Evolutionary conservation across 2,888 invertebrate genomes (phyloP).

Genomic region (Amblyteles armatorius): DNA sequence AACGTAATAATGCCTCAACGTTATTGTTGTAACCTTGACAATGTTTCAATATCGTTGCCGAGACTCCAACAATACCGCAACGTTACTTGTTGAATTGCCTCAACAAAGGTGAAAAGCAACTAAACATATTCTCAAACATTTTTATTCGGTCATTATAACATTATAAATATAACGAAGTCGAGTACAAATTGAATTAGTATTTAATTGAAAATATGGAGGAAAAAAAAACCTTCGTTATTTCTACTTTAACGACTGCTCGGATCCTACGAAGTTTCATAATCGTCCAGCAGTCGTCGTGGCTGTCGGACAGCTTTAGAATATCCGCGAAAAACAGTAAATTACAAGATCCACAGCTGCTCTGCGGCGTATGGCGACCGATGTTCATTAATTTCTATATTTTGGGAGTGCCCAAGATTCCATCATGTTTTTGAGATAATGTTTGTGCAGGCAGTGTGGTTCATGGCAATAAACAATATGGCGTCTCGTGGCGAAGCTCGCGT

Average conservation of each 20-base stretch:
- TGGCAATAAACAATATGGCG: conserved; percentile 56
- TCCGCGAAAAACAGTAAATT: neutral
- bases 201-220: neutral
- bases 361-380: too few relatives aligned
- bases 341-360: neutral
- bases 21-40: neutral
- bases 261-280: neutral
- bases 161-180: neutral
- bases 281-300: conserved; percentile 1
- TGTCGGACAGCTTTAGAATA: neutral
- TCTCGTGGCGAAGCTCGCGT: conserved; percentile 67
- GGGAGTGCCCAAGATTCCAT: neutral
- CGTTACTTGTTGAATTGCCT: neutral
- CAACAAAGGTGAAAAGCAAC: neutral
- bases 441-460: neutral
- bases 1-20: neutral
- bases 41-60: neutral
- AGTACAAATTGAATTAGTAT: neutral
- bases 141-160: neutral
- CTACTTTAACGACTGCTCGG: conserved; percentile 1
- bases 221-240: neutral
- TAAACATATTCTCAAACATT: neutral
- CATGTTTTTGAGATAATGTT: neutral
- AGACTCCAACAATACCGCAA: neutral
- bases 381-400: neutral